These are phyloP conservation scores for Mallotus villosus DNA, from an alignment of 2,797 vertebrate species.

Conservation along the genomic window DNA sequence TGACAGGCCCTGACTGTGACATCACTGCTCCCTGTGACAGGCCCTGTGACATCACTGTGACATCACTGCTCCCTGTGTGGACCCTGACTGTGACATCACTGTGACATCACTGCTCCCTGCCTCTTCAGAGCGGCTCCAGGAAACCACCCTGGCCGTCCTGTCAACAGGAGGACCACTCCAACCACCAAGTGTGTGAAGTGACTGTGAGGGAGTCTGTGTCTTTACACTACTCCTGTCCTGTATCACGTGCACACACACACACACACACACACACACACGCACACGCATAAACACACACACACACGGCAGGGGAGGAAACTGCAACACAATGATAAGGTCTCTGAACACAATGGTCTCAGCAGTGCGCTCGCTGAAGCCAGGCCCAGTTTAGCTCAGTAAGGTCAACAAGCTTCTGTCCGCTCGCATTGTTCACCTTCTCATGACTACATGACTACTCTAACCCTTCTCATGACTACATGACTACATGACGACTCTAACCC, in stretches of 20 bases:
- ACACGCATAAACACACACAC: constrained; percentile 24
- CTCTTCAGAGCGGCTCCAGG: constrained; percentile 11
- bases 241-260: constrained; percentile 46
- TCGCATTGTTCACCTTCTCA: constrained; percentile 75
- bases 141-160: constrained; percentile 11
- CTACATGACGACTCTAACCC: too few relatives aligned
- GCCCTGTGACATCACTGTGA: too few relatives aligned
- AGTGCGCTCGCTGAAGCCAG: constrained; percentile 74
- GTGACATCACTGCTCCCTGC: not conserved
- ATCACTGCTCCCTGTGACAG: too few relatives aligned
- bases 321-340: constrained; percentile 80
- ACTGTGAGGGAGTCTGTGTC: constrained; percentile 24
- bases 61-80: too few relatives aligned
- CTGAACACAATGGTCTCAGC: constrained; percentile 78
- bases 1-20: not conserved
- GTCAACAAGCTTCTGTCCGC: constrained; percentile 74
- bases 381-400: constrained; percentile 79
- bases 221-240: constrained; percentile 35
- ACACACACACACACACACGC: constrained; percentile 50
- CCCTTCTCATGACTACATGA: too few relatives aligned
- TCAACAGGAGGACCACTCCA: constrained; percentile 10
- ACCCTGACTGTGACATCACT: too few relatives aligned
- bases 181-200: not conserved
- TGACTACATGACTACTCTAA: too few relatives aligned
- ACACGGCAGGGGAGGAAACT: constrained; percentile 73